Percentiles rank a stretch among this genome's conserved stretches.
Evolutionary conservation across 2,888 invertebrate species (phyloP).

Genomic region (Crematogaster levior): DNA sequence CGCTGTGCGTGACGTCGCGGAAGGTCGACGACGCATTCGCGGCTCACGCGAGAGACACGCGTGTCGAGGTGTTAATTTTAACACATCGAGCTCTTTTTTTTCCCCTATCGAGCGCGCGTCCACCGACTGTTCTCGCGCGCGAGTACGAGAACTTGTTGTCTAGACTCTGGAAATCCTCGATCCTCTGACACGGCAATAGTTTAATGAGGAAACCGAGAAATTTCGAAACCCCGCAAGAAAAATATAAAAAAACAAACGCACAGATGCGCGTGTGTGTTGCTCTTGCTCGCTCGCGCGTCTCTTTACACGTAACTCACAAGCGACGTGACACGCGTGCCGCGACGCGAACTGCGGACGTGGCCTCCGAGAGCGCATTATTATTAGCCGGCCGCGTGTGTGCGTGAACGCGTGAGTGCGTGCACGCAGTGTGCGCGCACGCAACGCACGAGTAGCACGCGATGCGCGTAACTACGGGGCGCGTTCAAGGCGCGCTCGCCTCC

Average conservation of each 20-base stretch:
- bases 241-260: neutral
- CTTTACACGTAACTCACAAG: slow-evolving; percentile 38
- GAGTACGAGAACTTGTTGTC: slow-evolving; percentile 51
- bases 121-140: slow-evolving; percentile 55
- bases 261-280: neutral
- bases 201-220: slow-evolving; percentile 59
- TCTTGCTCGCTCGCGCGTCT: slow-evolving; percentile 10
- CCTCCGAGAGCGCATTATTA: slow-evolving; percentile 62
- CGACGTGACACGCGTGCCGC: slow-evolving; percentile 52
- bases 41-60: slow-evolving; percentile 63
- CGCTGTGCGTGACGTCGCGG: slow-evolving; percentile 54
- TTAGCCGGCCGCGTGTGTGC: slow-evolving; percentile 64
- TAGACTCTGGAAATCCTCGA: slow-evolving; percentile 31
- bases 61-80: slow-evolving; percentile 73
- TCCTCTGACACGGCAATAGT: slow-evolving; percentile 41
- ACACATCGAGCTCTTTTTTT: slow-evolving; percentile 60
- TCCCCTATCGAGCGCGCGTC: slow-evolving; percentile 50
- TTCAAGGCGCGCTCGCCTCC: slow-evolving; percentile 8
- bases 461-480: slow-evolving; percentile 43
- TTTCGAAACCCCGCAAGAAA: slow-evolving; percentile 19
- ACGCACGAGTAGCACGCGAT: slow-evolving; percentile 71
- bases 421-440: slow-evolving; percentile 74
- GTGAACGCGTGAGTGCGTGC: slow-evolving; percentile 54
- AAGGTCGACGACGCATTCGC: slow-evolving; percentile 47
- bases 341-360: slow-evolving; percentile 47